These are phyloP conservation scores for Autographa gamma DNA, from an alignment of 2,888 invertebrate genomes.

Conservation along the genomic window DNA sequence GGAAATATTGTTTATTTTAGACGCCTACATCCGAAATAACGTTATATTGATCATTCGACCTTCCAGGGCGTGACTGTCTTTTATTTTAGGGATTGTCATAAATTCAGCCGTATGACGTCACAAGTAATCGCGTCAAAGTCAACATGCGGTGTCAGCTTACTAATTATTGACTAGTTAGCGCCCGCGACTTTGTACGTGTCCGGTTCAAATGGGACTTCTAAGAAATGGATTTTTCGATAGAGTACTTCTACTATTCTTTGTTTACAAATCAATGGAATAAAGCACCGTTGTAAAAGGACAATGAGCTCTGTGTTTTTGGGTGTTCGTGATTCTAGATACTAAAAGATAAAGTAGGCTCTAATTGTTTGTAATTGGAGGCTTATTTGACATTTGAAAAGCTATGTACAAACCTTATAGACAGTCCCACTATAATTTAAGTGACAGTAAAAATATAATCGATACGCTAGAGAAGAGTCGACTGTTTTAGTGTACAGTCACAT, in stretches of 20 bases:
- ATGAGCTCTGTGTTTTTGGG: too few species aligned
- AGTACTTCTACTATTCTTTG: background rate
- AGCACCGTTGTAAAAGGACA: background rate
- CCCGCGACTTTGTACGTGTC: background rate
- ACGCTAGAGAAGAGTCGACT: too few species aligned
- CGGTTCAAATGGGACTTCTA: background rate
- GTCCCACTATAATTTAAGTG: too few species aligned
- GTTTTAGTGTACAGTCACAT: too few species aligned
- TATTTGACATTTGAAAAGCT: too few species aligned
- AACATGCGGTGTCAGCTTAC: slow-evolving; percentile 44
- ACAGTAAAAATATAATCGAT: too few species aligned
- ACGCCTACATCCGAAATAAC: slow-evolving; percentile 23
- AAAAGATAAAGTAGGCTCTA: too few species aligned
- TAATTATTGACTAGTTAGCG: slow-evolving; percentile 18
- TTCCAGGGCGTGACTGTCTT: slow-evolving; percentile 47
- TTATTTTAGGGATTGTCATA: slow-evolving; percentile 56
- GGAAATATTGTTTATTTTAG: slow-evolving; percentile 5
- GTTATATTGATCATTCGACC: slow-evolving; percentile 31
- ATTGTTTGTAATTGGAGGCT: too few species aligned
- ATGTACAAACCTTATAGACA: too few species aligned
- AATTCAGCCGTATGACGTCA: slow-evolving; percentile 42
- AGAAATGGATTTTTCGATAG: background rate
- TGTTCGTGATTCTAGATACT: too few species aligned
- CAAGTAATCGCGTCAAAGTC: slow-evolving; percentile 14
- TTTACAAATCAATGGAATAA: slow-evolving; percentile 1